These are phyloP conservation scores for Athene cunicularia DNA, from an alignment of 2,113 vertebrate species.

Conservation along the genomic window DNA sequence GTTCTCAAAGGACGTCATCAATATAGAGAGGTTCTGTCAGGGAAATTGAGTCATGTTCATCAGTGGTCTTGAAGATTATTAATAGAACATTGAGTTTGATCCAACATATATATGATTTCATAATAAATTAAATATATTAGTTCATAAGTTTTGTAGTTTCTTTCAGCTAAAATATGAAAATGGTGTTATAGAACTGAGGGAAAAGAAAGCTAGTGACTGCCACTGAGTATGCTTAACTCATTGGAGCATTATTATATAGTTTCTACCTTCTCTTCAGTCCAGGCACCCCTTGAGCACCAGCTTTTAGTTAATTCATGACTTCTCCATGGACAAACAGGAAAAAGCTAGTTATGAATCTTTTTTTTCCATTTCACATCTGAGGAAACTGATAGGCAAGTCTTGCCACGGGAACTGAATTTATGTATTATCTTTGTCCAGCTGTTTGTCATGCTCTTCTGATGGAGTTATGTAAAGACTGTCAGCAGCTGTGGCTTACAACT, in stretches of 20 bases:
- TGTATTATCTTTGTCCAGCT: background rate
- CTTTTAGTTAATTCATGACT: constrained; percentile 8
- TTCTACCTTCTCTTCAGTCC: background rate
- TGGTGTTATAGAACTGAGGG: background rate
- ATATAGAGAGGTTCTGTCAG: background rate
- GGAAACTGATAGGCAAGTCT: background rate
- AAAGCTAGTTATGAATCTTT: background rate
- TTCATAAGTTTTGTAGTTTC: background rate
- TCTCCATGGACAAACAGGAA: background rate
- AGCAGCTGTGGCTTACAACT: background rate
- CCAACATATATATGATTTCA: background rate
- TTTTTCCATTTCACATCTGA: background rate
- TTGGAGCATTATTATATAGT: background rate
- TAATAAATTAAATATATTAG: background rate
- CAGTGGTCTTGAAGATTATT: background rate
- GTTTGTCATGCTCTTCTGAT: background rate
- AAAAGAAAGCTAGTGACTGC: background rate
- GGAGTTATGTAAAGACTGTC: background rate
- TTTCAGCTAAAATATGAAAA: background rate
- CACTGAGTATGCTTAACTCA: background rate
- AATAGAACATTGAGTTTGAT: background rate
- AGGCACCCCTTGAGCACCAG: background rate
- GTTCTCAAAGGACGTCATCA: background rate
- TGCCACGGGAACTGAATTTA: background rate
- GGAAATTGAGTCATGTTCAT: background rate